Evolutionary conservation across 2,797 vertebrate genomes (phyloP).

Genomic region (Artibeus lituratus): DNA sequence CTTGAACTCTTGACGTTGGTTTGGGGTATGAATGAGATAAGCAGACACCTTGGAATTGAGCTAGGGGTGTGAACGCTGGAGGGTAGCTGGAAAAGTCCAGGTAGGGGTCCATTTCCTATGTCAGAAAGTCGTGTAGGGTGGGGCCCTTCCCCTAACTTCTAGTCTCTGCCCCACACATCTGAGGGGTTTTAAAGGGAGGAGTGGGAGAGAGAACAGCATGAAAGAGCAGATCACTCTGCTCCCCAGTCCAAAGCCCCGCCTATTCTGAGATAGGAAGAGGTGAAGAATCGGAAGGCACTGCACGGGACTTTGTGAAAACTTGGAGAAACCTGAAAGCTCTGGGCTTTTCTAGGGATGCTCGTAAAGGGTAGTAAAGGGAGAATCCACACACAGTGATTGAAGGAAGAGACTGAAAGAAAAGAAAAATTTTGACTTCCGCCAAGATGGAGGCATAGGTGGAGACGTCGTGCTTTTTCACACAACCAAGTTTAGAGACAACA

Average conservation of each 20-base stretch:
- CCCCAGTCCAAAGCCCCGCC: not conserved
- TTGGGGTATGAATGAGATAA: not conserved
- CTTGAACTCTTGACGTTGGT: accelerated
- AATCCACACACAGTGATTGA: not conserved
- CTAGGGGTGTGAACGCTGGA: not conserved
- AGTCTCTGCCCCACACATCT: not conserved
- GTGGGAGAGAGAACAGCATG: not conserved
- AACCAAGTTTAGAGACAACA: too few species aligned
- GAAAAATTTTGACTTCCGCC: not conserved
- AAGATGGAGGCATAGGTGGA: too few species aligned
- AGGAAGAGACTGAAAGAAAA: not conserved
- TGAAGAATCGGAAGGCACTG: not conserved
- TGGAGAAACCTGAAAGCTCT: not conserved
- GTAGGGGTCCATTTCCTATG: not conserved
- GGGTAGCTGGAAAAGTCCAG: not conserved
- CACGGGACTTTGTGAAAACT: not conserved
- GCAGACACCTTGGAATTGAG: not conserved
- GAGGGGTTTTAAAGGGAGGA: not conserved
- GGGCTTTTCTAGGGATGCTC: not conserved
- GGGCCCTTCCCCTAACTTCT: not conserved
- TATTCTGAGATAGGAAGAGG: not conserved
- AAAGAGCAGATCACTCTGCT: not conserved
- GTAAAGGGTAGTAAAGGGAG: not conserved
- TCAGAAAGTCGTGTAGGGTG: not conserved
- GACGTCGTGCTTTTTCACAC: too few species aligned